These are phyloP conservation scores for Peromyscus aztecus DNA, from an alignment of 2,797 vertebrate species.

Conservation along the genomic window DNA sequence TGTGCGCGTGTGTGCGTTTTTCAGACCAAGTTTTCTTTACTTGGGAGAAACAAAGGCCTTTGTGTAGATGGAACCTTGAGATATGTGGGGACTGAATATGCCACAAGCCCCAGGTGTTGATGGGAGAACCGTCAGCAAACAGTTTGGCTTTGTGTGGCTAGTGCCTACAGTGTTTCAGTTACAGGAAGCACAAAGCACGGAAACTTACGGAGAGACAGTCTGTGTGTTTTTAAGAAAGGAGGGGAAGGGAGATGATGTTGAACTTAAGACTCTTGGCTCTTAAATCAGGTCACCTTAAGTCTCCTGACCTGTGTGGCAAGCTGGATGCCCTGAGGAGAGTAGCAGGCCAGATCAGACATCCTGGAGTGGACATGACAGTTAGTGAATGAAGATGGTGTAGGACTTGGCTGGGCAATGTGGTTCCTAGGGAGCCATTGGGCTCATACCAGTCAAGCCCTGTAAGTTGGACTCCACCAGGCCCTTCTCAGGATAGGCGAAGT, in stretches of 20 bases:
- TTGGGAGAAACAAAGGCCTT: not conserved
- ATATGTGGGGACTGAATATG: accelerated
- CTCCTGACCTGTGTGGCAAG: not conserved
- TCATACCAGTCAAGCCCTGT: not conserved
- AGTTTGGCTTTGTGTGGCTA: not conserved
- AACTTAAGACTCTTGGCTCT: not conserved
- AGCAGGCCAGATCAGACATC: not conserved
- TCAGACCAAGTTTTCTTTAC: not conserved
- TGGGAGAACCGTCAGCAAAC: not conserved
- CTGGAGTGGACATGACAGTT: accelerated
- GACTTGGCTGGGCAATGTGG: not conserved
- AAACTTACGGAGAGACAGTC: not conserved
- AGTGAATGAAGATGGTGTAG: not conserved
- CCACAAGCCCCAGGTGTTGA: too few relatives aligned
- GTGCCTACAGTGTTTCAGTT: not conserved
- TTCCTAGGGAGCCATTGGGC: not conserved
- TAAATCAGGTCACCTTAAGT: not conserved
- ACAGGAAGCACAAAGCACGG: accelerated
- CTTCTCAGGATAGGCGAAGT: not conserved
- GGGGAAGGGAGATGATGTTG: accelerated
- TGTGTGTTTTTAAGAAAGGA: not conserved
- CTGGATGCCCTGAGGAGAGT: not conserved
- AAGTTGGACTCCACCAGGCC: accelerated
- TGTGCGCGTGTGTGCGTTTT: too few relatives aligned
- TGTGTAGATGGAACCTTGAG: accelerated